phyloP scores from a whole-genome alignment of 2,797 vertebrate species.

The Pipistrellus nathusii region DNA sequence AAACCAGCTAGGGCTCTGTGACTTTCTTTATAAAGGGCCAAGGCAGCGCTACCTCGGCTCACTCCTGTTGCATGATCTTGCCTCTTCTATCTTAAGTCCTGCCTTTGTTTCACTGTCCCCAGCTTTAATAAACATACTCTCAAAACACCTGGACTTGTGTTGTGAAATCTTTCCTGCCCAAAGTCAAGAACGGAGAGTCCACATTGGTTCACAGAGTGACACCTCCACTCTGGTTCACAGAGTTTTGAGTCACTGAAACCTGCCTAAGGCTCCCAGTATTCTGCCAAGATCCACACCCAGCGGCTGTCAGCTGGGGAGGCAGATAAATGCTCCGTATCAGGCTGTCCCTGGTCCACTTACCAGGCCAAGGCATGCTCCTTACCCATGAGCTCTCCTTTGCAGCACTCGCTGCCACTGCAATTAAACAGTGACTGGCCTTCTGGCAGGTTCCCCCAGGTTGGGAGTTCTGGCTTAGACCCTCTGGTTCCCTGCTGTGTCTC shows the following conservation, averaged over 20 bases:
- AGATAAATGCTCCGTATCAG: neutral
- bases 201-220: neutral
- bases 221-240: neutral
- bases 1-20: neutral
- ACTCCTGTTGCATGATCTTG: neutral
- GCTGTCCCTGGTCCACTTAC: neutral
- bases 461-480: neutral
- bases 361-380: neutral
- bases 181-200: neutral
- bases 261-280: neutral
- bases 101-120: neutral
- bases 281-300: conserved; percentile 42
- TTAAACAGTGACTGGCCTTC: neutral
- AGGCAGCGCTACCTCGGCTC: neutral
- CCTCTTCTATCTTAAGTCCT: neutral
- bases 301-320: neutral
- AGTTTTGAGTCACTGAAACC: neutral
- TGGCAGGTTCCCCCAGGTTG: neutral
- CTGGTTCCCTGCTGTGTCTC: neutral
- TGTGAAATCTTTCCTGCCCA: neutral
- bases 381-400: neutral
- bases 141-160: neutral
- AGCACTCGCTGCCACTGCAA: neutral
- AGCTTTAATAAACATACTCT: neutral
- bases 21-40: neutral